These are phyloP conservation scores for Tragelaphus buxtoni DNA, from an alignment of 2,113 vertebrate species.

Conservation along the genomic window DNA sequence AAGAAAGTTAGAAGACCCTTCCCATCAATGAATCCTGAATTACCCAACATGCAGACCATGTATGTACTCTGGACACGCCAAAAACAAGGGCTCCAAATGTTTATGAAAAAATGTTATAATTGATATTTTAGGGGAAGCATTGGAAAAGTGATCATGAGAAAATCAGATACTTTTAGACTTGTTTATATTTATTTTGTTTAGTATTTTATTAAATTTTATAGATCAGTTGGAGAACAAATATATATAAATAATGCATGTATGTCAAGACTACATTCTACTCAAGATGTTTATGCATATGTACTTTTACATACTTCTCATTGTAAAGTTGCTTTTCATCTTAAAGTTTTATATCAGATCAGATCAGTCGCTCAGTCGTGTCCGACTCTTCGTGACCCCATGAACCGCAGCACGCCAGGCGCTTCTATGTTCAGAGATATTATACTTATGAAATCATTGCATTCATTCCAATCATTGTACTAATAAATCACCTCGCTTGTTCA, in stretches of 20 bases:
- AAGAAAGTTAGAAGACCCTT: neutral
- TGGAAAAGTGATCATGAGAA: neutral
- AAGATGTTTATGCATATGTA: too few species aligned
- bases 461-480: neutral
- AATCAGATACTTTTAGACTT: neutral
- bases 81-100: neutral
- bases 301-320: neutral
- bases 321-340: neutral
- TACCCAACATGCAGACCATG: neutral
- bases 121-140: neutral
- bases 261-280: neutral
- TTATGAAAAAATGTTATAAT: neutral
- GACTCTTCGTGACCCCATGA: too few species aligned
- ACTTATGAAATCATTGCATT: neutral
- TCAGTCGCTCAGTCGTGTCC: too few species aligned
- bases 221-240: neutral
- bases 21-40: neutral
- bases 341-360: neutral
- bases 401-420: neutral
- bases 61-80: neutral
- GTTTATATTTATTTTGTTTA: neutral
- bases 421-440: neutral
- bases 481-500: neutral
- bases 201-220: slow-evolving; percentile 5
- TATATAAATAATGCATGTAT: neutral